Base-by-base conservation (phyloP, 1,140 invertebrate species). In the Micrasema longulum region DNA sequence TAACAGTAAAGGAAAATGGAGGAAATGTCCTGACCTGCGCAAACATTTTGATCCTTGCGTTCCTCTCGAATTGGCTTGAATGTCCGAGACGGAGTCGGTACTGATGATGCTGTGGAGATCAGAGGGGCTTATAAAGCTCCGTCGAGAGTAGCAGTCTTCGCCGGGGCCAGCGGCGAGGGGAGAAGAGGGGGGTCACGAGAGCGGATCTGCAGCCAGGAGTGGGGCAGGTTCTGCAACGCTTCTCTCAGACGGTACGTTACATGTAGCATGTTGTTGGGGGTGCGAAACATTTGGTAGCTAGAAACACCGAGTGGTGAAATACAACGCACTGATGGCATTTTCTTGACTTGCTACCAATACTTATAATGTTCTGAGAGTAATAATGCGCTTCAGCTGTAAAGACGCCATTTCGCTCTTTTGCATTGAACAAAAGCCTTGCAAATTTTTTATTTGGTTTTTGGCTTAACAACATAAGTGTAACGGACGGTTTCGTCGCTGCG, bases 41-140 rank as follows among this genome's bases (percentile, higher is more conserved):
- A 64, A 64, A 64, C 60, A 64, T 64, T 20, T 26, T 48, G 26
- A 57, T 35, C 35, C 53, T 47, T 47, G 22, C 5, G 43, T 31
- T 45, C 26, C 60, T 43, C 57, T 22, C 9, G 60, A n/a, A 14
- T 9, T 16, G 26, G 14, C 45, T 47, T 38, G 47, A 47, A 18
- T 14, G 62, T 48, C 43, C 45, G 62, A 66, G 10, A 66, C 14
- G 38, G n/a, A 48, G n/a, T 20, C n/a, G 38, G 60, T 12, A 66
- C 64, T 66, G 45, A 12, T 66, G 64, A 50, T 35, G 64, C 18
- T 52, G 64, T 26, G 18, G 14, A n/a, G 47, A 16, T n/a, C 48
- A 4, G 63, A n/a, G 47, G 64, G 47, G 26, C 64, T 66, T 66
- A 66, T 66, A 66, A 66, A 66, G n/a, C 26, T 18, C 23, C 16